phyloP scores from a whole-genome alignment of 2,888 invertebrate genomes.

The Spilarctia lutea region DNA sequence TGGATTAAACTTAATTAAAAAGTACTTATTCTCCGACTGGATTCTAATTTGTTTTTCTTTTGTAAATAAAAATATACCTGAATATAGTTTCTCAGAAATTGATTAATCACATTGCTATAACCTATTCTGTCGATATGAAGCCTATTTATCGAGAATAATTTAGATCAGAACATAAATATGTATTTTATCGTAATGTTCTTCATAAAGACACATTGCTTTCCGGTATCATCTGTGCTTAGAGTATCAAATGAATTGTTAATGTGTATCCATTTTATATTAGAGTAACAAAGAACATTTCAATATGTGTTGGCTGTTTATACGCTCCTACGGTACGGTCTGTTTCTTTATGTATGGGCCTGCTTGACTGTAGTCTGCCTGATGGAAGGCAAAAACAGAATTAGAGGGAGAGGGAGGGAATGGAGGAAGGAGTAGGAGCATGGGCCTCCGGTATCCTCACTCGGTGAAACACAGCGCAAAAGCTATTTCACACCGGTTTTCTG shows the following conservation, averaged over 20 bases:
- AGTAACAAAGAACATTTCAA: background rate
- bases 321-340: too few species aligned
- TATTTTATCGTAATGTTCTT: background rate
- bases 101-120: constrained; percentile 2
- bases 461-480: too few species aligned
- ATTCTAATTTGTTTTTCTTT: background rate
- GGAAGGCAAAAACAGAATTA: too few species aligned
- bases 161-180: background rate
- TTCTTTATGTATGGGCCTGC: too few species aligned
- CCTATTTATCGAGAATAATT: constrained; percentile 12
- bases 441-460: too few species aligned
- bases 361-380: too few species aligned
- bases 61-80: background rate
- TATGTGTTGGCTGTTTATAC: background rate
- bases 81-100: constrained; percentile 4
- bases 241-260: constrained; percentile 8
- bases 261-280: background rate
- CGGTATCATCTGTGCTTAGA: background rate
- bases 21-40: background rate
- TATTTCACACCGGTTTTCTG: too few species aligned
- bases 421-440: too few species aligned
- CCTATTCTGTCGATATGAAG: constrained; percentile 10
- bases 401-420: too few species aligned
- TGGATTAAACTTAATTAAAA: background rate
- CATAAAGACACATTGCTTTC: constrained; percentile 8